Evolutionary conservation across 1,140 invertebrate genomes (phyloP).

Genomic region (Portunus trituberculatus): DNA sequence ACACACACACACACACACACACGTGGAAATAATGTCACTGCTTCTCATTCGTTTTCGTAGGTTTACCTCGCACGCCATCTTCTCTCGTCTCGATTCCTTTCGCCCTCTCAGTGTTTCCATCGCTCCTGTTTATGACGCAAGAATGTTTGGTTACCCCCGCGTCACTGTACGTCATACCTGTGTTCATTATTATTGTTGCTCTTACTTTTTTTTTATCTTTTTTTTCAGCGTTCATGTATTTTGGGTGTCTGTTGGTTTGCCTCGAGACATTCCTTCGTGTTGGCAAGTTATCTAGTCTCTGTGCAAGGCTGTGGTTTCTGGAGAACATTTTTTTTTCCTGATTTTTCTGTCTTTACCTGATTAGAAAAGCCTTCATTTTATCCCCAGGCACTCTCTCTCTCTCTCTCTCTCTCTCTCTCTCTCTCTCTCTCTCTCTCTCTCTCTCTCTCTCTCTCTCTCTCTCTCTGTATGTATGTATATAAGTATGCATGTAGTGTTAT

Average conservation of each 20-base stretch:
- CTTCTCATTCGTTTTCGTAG: not conserved
- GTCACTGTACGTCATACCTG: not conserved
- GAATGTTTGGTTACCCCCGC: not conserved
- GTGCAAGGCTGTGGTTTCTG: too few species aligned
- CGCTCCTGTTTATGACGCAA: too few species aligned
- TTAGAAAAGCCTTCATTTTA: not conserved
- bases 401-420: not conserved
- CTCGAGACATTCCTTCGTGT: not conserved
- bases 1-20: constrained; percentile 4
- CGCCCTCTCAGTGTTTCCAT: not conserved
- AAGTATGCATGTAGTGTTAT: too few species aligned
- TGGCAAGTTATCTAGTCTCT: not conserved
- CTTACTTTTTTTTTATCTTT: not conserved
- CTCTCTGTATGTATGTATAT: too few species aligned
- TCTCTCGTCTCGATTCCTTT: not conserved
- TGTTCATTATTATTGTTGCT: not conserved
- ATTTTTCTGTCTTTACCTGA: not conserved
- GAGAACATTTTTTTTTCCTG: too few species aligned
- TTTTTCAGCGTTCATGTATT: not conserved
- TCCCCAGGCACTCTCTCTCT: not conserved
- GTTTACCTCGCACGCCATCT: not conserved
- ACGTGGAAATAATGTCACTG: not conserved
- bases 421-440: too few species aligned
- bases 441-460: too few species aligned
- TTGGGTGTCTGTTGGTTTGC: too few species aligned